phyloP scores from a whole-genome alignment of 35 echinoderm and acorn worm genomes.

The Heliocidaris erythrogramma region DNA sequence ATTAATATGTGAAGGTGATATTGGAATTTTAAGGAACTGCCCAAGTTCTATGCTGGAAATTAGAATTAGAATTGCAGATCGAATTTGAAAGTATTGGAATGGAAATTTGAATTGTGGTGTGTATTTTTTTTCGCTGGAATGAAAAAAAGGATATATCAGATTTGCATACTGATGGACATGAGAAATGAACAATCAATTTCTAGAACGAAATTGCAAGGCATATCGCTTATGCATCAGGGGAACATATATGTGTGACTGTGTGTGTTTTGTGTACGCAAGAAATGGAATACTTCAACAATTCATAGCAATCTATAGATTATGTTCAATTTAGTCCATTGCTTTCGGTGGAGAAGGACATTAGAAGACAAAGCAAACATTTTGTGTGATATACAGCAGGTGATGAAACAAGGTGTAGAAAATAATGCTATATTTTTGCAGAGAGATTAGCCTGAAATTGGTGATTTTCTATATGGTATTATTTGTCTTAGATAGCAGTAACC shows the following conservation, averaged over 20 bases:
- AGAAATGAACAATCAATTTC: too few species aligned
- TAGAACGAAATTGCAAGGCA: too few species aligned
- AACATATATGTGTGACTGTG: background rate
- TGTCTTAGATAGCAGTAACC: background rate
- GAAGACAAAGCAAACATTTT: background rate
- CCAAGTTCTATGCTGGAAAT: too few species aligned
- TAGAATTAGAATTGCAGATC: too few species aligned
- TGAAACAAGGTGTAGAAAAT: conserved; percentile 11
- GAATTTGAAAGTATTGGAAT: too few species aligned
- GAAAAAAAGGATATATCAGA: too few species aligned
- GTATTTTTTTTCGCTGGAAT: too few species aligned
- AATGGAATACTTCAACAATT: background rate
- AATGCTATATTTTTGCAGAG: background rate
- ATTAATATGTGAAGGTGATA: too few species aligned
- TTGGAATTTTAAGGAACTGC: too few species aligned
- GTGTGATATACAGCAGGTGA: background rate
- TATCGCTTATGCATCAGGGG: background rate
- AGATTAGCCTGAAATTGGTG: background rate
- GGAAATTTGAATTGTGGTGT: too few species aligned
- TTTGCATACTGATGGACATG: too few species aligned
- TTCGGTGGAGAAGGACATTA: background rate
- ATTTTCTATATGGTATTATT: background rate
- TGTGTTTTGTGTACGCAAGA: background rate
- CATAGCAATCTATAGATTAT: background rate
- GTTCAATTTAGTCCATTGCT: background rate